phyloP scores from a whole-genome alignment of 2,113 vertebrate genomes.

The Dasyurus viverrinus region DNA sequence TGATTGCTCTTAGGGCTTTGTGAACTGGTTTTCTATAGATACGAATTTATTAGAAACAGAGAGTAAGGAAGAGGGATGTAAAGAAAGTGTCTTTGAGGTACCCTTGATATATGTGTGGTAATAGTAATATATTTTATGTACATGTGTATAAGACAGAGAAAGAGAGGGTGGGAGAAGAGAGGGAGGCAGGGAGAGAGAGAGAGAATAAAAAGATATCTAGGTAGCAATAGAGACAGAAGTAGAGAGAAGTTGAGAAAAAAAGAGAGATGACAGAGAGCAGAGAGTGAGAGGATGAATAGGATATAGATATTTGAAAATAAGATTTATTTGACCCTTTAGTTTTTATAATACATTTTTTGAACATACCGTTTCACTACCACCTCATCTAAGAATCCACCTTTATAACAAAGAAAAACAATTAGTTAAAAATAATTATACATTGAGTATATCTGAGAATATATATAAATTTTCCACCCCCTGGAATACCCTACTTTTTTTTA shows the following conservation, averaged over 20 bases:
- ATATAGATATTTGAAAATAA: background rate
- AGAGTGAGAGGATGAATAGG: no score
- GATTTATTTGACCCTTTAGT: background rate
- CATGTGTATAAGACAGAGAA: background rate
- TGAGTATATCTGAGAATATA: background rate
- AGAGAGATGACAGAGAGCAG: background rate
- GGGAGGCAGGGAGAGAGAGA: background rate
- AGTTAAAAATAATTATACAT: background rate
- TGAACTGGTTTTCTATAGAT: background rate
- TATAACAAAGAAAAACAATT: background rate
- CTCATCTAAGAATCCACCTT: background rate
- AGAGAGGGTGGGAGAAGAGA: no score
- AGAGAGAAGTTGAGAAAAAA: background rate
- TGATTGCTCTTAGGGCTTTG: rapidly evolving
- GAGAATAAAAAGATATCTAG: background rate
- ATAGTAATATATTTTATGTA: background rate
- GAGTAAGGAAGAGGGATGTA: background rate
- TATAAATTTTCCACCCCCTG: background rate
- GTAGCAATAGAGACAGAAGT: background rate
- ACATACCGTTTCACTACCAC: background rate
- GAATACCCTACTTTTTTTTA: background rate
- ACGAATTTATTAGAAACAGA: background rate
- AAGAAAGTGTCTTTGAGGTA: background rate
- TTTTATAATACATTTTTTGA: background rate
- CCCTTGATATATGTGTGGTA: background rate